phyloP scores from a whole-genome alignment of 2,888 invertebrate species.

The Geotrupes spiniger region DNA sequence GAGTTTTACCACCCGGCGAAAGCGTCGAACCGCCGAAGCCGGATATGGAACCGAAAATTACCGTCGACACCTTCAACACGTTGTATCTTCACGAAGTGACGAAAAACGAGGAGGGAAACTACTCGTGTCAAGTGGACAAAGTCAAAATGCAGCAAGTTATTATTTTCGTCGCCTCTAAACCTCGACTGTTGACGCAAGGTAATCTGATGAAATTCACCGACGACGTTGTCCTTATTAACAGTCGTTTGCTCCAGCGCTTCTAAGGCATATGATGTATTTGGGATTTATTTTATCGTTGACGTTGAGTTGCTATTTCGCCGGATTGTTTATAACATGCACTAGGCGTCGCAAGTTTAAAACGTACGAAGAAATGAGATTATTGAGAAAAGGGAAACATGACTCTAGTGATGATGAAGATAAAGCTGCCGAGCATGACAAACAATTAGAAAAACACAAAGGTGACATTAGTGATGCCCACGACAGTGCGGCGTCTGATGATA shows the following conservation, averaged over 20 bases:
- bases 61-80: conserved; percentile 57
- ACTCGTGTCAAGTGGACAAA: conserved; percentile 65
- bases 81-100: conserved; percentile 60
- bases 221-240: conserved; percentile 8
- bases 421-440: background rate
- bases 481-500: too few species aligned
- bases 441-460: too few species aligned
- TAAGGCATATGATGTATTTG: conserved; percentile 58
- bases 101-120: conserved; percentile 64
- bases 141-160: conserved; percentile 55
- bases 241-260: conserved; percentile 51
- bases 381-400: conserved; percentile 20
- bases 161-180: conserved; percentile 54
- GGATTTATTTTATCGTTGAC: conserved; percentile 57
- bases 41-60: conserved; percentile 47
- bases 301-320: conserved; percentile 58
- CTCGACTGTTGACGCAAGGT: conserved; percentile 55
- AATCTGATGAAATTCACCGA: conserved; percentile 18
- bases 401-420: conserved; percentile 8
- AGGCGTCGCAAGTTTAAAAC: conserved; percentile 49
- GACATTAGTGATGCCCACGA: too few species aligned
- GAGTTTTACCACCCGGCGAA: conserved; percentile 49
- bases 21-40: conserved; percentile 34
- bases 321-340: conserved; percentile 55
- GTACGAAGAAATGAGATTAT: conserved; percentile 35